Evolutionary conservation across 2,888 invertebrate genomes (phyloP), one percentile per base, ranked within the genome.

Genomic region (Linnaemya tessellans): DNA sequence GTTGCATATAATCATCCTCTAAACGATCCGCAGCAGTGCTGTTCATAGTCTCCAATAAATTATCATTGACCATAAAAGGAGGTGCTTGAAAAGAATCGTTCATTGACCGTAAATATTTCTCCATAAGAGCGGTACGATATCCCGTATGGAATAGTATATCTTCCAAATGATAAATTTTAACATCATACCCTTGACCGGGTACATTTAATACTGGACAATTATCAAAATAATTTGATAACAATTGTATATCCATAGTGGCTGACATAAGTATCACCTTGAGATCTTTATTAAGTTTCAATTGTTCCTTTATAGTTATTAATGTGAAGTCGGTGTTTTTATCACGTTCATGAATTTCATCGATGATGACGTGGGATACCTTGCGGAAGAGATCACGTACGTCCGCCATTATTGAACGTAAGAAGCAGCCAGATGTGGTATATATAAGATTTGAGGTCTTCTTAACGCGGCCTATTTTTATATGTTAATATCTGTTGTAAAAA

Each of bases 341-440:
- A 0, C 99, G 94, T 92, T 99, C 99, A 92, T 99, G 99, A 38
- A 99, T 96, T 93, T 99, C 99, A 92, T 99, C 99, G 89, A 98
- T 95, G 71, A 97, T 95, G 58, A 97, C 93, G 92, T 99, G 99
- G 0, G 98, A 97, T 3, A 91, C 88, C 58, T 88, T 89, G 1
- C 84, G 86, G 38, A 92, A 92, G 5, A 91, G 87, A 38, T 89
- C 88, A 3, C 84, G 38, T 0, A 88, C 96, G 2, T 96, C 96
- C 2, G 95, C 95, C 96, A 98, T 97, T 79, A 99, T 93, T 0
- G 97, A 97, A 71, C 98, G 94, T 83, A 99, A 93, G 9, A 92
- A 88, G 78, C 91, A 91, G 4, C 92, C 92, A 74, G 92, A 92
- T 51, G 92, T 92, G 58, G 92, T 92, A 65, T 91, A 89, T 5